These are phyloP conservation scores for Antheraea yamamai DNA, from an alignment of 2,888 invertebrate species.

Conservation along the genomic window DNA sequence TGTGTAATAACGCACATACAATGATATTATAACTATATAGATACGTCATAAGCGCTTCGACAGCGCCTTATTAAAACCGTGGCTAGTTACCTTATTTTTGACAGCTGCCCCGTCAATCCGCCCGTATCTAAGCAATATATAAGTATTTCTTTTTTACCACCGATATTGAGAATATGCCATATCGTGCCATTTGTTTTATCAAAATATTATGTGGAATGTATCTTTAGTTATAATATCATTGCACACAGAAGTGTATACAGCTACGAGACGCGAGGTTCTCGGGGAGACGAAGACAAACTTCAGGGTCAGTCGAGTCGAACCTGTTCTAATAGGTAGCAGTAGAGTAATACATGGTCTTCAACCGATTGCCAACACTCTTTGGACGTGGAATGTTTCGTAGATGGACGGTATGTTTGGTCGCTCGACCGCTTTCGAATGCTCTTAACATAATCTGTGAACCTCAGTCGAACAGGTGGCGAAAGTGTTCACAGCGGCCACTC, in stretches of 20 bases:
- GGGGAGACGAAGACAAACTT: background rate
- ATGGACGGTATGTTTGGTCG: slow-evolving; percentile 70
- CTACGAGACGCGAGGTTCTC: slow-evolving; percentile 4
- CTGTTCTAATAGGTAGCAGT: background rate
- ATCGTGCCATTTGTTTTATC: no score
- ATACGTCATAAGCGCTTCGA: no score
- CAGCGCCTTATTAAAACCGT: no score
- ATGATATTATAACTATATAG: no score
- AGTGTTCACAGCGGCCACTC: slow-evolving; percentile 96
- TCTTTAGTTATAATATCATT: no score
- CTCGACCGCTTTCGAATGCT: slow-evolving; percentile 50
- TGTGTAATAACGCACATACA: slow-evolving; percentile 29
- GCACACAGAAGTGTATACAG: slow-evolving; percentile 70
- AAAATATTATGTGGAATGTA: no score
- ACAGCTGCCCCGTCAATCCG: no score
- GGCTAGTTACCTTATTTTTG: no score
- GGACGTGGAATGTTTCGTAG: slow-evolving; percentile 43
- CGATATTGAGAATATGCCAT: no score
- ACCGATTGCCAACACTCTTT: slow-evolving; percentile 24
- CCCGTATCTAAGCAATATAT: no score
- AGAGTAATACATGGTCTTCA: slow-evolving; percentile 15
- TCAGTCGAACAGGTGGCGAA: slow-evolving; percentile 99
- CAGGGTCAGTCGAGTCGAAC: background rate
- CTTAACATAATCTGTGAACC: slow-evolving; percentile 76
- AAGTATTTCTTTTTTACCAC: no score